Conservation (phyloP, 2,113 vertebrate genomes). For the Macquaria australasica region DNA sequence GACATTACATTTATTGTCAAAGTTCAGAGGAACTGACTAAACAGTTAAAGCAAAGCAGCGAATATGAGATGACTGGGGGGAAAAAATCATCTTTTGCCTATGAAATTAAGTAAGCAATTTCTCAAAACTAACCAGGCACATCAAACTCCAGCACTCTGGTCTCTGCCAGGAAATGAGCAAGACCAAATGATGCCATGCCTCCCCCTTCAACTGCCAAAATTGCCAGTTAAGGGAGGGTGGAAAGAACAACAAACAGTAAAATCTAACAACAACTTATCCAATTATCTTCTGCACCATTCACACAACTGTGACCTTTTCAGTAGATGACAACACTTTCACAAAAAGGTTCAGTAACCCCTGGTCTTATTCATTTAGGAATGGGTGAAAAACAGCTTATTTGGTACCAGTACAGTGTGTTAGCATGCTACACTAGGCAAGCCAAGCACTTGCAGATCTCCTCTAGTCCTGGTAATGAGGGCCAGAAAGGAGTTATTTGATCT, state of each 20-base stretch:
- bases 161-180: constrained; percentile 38
- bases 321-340: constrained; percentile 11
- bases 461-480: constrained; percentile 72
- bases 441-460: constrained; percentile 51
- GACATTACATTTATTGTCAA: not conserved
- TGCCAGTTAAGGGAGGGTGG: constrained; percentile 18
- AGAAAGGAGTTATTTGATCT: constrained; percentile 79
- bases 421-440: constrained; percentile 3
- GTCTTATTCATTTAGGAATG: not conserved
- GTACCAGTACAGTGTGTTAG: constrained; percentile 4
- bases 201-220: constrained; percentile 38
- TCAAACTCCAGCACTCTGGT: not conserved
- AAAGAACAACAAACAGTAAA: constrained; percentile 30
- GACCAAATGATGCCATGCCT: constrained; percentile 28
- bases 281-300: constrained; percentile 32
- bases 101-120: constrained; percentile 30
- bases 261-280: constrained; percentile 14
- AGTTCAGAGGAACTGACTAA: not conserved
- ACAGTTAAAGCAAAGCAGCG: not conserved
- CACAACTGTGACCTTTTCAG: constrained; percentile 14
- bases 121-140: constrained; percentile 38
- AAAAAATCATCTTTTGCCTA: not conserved
- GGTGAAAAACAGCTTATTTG: constrained; percentile 11
- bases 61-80: not conserved
- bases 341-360: constrained; percentile 2